Evolutionary conservation across 2,797 vertebrate genomes (phyloP).

Genomic region (Numenius phaeopus): DNA sequence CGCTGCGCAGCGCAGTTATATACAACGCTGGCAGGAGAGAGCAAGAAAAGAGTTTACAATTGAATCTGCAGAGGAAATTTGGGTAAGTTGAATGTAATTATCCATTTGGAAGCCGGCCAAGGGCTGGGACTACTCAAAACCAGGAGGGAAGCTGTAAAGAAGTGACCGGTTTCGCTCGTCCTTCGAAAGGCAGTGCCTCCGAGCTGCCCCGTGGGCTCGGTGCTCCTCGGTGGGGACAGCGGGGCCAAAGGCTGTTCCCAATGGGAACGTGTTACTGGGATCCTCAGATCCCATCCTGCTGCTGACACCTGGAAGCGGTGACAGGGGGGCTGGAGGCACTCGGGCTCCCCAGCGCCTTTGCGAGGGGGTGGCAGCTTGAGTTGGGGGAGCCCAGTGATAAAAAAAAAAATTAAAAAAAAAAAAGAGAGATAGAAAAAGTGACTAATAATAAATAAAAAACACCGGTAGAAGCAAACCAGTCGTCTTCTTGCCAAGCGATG

Average conservation of each 20-base stretch:
- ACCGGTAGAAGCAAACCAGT: slow-evolving; percentile 7
- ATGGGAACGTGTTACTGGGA: neutral
- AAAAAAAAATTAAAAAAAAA: neutral
- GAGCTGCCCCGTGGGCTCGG: fast-evolving
- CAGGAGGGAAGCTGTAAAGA: neutral
- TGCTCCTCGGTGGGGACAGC: fast-evolving
- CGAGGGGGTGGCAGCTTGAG: neutral
- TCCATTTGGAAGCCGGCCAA: slow-evolving; percentile 43
- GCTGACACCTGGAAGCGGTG: fast-evolving
- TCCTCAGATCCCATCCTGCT: neutral
- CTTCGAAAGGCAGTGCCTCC: neutral
- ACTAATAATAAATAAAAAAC: neutral
- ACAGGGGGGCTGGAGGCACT: neutral
- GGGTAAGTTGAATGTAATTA: slow-evolving; percentile 53
- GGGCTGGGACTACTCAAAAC: slow-evolving; percentile 25
- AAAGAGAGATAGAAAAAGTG: neutral
- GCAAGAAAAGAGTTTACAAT: slow-evolving; percentile 41
- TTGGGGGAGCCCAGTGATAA: neutral
- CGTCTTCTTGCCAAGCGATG: neutral
- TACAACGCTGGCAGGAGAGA: slow-evolving; percentile 14
- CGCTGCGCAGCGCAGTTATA: neutral
- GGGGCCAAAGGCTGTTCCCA: neutral
- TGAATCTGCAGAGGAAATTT: slow-evolving; percentile 59
- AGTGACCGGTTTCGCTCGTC: neutral
- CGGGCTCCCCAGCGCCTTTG: neutral